A percentile compares a stretch with the other conserved stretches of the same genome.
These are phyloP conservation scores for Hirtodrosophila duncani DNA, from an alignment of 2,888 invertebrate species.

Conservation along the genomic window DNA sequence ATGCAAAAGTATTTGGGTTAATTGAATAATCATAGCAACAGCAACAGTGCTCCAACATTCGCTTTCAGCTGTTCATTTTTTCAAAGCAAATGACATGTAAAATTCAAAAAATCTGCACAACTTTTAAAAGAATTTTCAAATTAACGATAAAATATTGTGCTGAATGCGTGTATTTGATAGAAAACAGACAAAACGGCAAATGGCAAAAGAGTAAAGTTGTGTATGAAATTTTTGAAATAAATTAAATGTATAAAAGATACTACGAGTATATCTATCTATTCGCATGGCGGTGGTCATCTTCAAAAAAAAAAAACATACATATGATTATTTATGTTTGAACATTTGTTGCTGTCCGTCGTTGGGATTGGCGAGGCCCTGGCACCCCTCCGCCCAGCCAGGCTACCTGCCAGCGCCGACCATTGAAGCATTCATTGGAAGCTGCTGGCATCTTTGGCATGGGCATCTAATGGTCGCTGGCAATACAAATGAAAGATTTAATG, in stretches of 20 bases:
- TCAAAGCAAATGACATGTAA: slow-evolving; percentile 49
- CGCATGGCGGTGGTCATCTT: slow-evolving; percentile 17
- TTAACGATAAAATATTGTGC: slow-evolving; percentile 55
- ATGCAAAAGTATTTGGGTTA: neutral
- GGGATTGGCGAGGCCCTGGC: slow-evolving; percentile 4
- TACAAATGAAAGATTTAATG: slow-evolving; percentile 71
- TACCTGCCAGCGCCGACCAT: slow-evolving; percentile 57
- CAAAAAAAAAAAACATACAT: slow-evolving; percentile 15
- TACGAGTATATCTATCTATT: slow-evolving; percentile 43
- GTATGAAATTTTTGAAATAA: slow-evolving; percentile 28
- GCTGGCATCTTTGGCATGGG: slow-evolving; percentile 54
- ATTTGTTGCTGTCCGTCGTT: slow-evolving; percentile 64
- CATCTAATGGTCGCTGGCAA: slow-evolving; percentile 65
- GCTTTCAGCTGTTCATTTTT: slow-evolving; percentile 48
- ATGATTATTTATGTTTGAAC: slow-evolving; percentile 67
- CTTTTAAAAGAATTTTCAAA: slow-evolving; percentile 49
- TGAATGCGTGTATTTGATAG: slow-evolving; percentile 48
- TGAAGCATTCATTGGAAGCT: slow-evolving; percentile 48
- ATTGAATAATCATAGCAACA: neutral
- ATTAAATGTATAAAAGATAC: slow-evolving; percentile 44
- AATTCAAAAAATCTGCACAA: slow-evolving; percentile 44
- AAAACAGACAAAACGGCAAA: slow-evolving; percentile 13
- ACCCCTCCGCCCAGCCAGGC: slow-evolving; percentile 8
- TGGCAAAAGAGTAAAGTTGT: slow-evolving; percentile 1
- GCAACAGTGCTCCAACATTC: slow-evolving; percentile 1